Conservation (phyloP, 2,888 invertebrate species). For the Hecatera dysodea region DNA sequence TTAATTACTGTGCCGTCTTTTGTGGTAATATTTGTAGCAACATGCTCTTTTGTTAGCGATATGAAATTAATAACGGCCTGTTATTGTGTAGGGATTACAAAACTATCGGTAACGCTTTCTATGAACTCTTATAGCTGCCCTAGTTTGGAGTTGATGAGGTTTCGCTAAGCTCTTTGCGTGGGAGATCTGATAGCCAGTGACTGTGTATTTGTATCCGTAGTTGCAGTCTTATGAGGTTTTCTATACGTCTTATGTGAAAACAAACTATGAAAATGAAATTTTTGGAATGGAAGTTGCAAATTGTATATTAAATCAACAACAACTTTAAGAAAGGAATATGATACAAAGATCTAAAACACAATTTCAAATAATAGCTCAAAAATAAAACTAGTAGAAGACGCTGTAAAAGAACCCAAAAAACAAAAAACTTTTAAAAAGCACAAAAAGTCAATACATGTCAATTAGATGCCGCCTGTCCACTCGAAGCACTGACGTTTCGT, state of each 20-base stretch:
- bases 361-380: background rate
- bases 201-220: slow-evolving; percentile 25
- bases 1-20: slow-evolving; percentile 86
- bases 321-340: background rate
- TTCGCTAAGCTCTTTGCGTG: slow-evolving; percentile 69
- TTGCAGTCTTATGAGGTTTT: slow-evolving; percentile 20
- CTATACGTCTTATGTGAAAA: background rate
- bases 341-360: background rate
- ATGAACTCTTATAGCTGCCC: slow-evolving; percentile 76
- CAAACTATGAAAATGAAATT: background rate
- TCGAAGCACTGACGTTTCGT: slow-evolving; percentile 64
- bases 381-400: background rate
- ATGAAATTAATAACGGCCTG: slow-evolving; percentile 84
- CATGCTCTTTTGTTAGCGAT: slow-evolving; percentile 86
- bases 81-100: slow-evolving; percentile 80
- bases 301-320: background rate
- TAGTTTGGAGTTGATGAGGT: slow-evolving; percentile 79
- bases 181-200: slow-evolving; percentile 30
- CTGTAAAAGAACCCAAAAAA: background rate
- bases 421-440: no score
- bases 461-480: slow-evolving; percentile 49
- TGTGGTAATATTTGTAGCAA: slow-evolving; percentile 87
- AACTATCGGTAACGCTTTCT: slow-evolving; percentile 76
- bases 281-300: background rate
- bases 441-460: slow-evolving; percentile 25